phyloP scores from a whole-genome alignment of 2,888 invertebrate species.

The Stenodera caucasica region DNA sequence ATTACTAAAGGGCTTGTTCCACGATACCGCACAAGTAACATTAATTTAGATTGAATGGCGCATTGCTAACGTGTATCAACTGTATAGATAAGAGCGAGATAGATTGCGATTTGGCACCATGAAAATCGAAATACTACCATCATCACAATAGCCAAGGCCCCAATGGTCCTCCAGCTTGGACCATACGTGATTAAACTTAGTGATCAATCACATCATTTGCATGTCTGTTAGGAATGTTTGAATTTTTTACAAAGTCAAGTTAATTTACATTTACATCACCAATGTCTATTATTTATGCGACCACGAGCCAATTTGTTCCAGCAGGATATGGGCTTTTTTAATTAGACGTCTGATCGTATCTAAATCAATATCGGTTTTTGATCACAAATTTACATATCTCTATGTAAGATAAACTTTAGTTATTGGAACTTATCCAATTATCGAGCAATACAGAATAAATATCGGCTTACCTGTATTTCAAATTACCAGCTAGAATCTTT shows the following conservation, averaged over 20 bases:
- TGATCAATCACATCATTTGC: conserved; percentile 43
- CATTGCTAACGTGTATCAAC: conserved; percentile 27
- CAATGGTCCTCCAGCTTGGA: conserved; percentile 14
- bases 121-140: conserved; percentile 8
- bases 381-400: no score
- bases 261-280: conserved; percentile 16
- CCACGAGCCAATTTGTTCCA: not conserved
- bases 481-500: not conserved
- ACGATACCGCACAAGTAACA: conserved; percentile 48
- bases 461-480: not conserved
- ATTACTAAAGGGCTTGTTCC: conserved; percentile 50
- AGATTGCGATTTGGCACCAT: not conserved
- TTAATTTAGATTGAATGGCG: conserved; percentile 52
- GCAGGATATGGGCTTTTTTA: no score
- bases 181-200: conserved; percentile 39
- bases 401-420: no score
- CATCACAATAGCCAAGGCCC: not conserved
- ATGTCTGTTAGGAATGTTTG: conserved; percentile 32
- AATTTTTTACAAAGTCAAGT: conserved; percentile 24
- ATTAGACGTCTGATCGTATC: no score
- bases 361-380: no score
- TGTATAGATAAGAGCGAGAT: conserved; percentile 22
- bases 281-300: conserved; percentile 10
- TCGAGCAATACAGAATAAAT: no score
- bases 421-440: no score